Percentiles rank a stretch among this genome's conserved stretches.
phyloP scores from a whole-genome alignment of 2,113 vertebrate species.

The Oncorhynchus kisutch region DNA sequence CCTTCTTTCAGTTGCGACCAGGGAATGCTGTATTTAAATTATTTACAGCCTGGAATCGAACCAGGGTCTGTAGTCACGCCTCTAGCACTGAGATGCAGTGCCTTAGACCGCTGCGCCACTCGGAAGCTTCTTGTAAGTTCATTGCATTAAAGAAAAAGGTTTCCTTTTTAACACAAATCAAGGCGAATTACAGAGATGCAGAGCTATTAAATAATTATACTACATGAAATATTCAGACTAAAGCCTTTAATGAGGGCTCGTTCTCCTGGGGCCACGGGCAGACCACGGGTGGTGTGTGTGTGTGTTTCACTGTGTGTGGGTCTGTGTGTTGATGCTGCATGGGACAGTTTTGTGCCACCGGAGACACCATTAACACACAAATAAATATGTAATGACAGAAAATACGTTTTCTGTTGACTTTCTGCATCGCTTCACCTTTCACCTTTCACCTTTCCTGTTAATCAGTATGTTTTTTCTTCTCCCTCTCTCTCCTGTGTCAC shows the following conservation, averaged over 20 bases:
- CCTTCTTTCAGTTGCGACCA: constrained; percentile 19
- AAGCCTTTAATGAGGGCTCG: constrained; percentile 71
- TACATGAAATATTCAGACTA: constrained; percentile 73
- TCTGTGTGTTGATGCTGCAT: neutral
- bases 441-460: constrained; percentile 67
- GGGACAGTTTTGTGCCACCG: constrained; percentile 44
- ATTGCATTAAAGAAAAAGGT: constrained; percentile 59
- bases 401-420: constrained; percentile 70
- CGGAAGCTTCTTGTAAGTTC: constrained; percentile 29
- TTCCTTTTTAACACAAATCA: constrained; percentile 67
- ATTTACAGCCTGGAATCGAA: too few relatives aligned
- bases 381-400: constrained; percentile 77
- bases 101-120: too few relatives aligned
- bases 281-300: neutral
- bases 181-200: constrained; percentile 60
- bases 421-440: constrained; percentile 73
- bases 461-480: constrained; percentile 50
- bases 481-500: constrained; percentile 17
- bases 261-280: constrained; percentile 43
- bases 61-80: too few relatives aligned
- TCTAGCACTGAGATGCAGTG: too few relatives aligned
- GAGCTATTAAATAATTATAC: constrained; percentile 77
- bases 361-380: constrained; percentile 71
- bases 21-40: constrained; percentile 8
- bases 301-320: constrained; percentile 13